Percentiles rank a stretch among this genome's conserved stretches.
Evolutionary conservation across 1,140 invertebrate genomes (phyloP).

Genomic region (Micrasema minimum): DNA sequence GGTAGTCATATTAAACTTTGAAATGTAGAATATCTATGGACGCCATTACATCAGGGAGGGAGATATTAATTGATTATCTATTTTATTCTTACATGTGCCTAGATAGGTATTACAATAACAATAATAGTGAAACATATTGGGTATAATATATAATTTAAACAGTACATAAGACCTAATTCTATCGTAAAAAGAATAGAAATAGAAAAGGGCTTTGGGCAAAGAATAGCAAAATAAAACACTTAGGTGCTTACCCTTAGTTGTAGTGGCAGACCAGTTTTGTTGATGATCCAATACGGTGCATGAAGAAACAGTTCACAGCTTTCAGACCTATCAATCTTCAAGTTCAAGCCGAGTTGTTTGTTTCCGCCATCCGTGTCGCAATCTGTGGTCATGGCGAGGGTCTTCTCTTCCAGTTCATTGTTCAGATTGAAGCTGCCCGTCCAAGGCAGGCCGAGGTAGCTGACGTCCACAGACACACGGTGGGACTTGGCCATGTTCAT

Average conservation of each 20-base stretch:
- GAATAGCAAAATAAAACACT: no score
- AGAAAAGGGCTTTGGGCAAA: no score
- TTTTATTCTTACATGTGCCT: no score
- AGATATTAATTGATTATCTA: no score
- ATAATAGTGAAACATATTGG: no score
- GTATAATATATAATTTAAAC: no score
- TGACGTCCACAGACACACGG: constrained; percentile 72
- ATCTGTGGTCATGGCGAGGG: constrained; percentile 72
- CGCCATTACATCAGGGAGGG: no score
- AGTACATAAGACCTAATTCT: no score
- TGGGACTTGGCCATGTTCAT: constrained; percentile 71
- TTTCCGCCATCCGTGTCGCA: constrained; percentile 73
- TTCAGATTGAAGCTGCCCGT: constrained; percentile 75
- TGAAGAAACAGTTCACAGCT: constrained; percentile 77
- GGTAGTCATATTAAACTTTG: no score
- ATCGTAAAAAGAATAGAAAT: no score
- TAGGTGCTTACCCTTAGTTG: constrained; percentile 82
- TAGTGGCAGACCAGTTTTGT: constrained; percentile 84
- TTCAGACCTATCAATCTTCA: constrained; percentile 72
- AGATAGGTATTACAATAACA: no score
- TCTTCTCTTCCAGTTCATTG: constrained; percentile 75
- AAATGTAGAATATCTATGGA: no score
- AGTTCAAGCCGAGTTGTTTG: constrained; percentile 74
- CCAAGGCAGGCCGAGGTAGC: constrained; percentile 79
- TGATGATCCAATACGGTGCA: constrained; percentile 91